Percentiles rank a stretch among this genome's conserved stretches.
Conservation (phyloP, 2,797 vertebrate species). For the Sandelia bainsii region DNA sequence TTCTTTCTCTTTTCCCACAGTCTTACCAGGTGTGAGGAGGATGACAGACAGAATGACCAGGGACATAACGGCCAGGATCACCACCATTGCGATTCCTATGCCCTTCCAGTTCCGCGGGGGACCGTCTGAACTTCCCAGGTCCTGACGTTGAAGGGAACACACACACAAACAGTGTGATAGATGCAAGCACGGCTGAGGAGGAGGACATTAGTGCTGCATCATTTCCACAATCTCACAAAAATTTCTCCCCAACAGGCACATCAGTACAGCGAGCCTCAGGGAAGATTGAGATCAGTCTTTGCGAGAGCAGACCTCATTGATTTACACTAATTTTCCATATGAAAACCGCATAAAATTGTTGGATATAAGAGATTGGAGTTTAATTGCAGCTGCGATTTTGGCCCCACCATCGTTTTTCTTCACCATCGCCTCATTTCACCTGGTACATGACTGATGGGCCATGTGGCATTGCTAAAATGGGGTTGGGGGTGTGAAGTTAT, state of each 20-base stretch:
- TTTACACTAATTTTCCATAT: conserved; percentile 59
- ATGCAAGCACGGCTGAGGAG: conserved; percentile 41
- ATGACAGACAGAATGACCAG: conserved; percentile 87
- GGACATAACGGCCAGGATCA: conserved; percentile 87
- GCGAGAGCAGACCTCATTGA: conserved; percentile 52
- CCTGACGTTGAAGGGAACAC: conserved; percentile 73
- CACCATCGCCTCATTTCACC: conserved; percentile 60
- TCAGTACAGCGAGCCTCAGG: conserved; percentile 57
- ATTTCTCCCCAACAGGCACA: conserved; percentile 51
- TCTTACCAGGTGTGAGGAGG: conserved; percentile 87
- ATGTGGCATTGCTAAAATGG: conserved; percentile 1
- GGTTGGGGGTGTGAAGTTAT: background rate
- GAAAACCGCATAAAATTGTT: conserved; percentile 50
- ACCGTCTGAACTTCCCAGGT: conserved; percentile 80
- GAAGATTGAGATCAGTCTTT: conserved; percentile 48
- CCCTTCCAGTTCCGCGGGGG: conserved; percentile 90
- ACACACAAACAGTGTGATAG: conserved; percentile 32
- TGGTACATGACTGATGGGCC: conserved; percentile 46
- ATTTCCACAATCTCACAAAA: conserved; percentile 71
- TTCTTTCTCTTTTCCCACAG: background rate
- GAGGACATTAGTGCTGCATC: conserved; percentile 81
- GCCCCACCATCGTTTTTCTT: conserved; percentile 43
- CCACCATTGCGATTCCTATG: conserved; percentile 88
- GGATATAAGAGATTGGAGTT: conserved; percentile 39
- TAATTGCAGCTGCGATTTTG: conserved; percentile 63